Conservation (phyloP, 1,140 invertebrate genomes). For the Megathymus violae region DNA sequence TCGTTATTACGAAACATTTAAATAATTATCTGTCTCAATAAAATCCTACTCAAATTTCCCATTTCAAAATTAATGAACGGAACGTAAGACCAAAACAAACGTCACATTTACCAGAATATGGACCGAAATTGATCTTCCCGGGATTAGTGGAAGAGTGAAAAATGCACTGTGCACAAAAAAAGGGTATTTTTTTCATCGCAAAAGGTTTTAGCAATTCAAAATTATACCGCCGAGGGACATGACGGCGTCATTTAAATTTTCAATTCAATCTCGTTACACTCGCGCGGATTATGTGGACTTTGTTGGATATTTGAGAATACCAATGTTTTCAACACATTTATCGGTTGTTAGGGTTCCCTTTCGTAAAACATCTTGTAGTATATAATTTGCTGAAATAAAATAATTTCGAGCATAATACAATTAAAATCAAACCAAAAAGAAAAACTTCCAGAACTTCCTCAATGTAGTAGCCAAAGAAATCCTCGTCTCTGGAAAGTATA, state of each 20-base stretch:
- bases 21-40: not conserved
- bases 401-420: too few relatives aligned
- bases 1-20: not conserved
- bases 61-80: not conserved
- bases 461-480: too few relatives aligned
- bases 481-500: too few relatives aligned
- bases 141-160: conserved; percentile 21
- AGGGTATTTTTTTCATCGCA: conserved; percentile 14
- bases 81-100: conserved; percentile 1
- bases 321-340: not conserved
- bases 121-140: conserved; percentile 1
- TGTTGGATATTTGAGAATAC: conserved; percentile 9
- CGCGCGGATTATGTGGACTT: conserved; percentile 7
- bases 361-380: too few relatives aligned
- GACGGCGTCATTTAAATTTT: conserved; percentile 26
- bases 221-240: conserved; percentile 24
- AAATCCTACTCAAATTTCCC: not conserved
- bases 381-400: too few relatives aligned
- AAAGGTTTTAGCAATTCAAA: conserved; percentile 32
- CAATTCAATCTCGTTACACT: conserved; percentile 23
- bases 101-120: not conserved
- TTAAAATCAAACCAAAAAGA: too few relatives aligned
- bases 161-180: conserved; percentile 23
- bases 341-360: not conserved
- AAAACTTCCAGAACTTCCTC: too few relatives aligned